Base-by-base conservation (phyloP, 2,113 vertebrate species). In the Siniperca knerii region DNA sequence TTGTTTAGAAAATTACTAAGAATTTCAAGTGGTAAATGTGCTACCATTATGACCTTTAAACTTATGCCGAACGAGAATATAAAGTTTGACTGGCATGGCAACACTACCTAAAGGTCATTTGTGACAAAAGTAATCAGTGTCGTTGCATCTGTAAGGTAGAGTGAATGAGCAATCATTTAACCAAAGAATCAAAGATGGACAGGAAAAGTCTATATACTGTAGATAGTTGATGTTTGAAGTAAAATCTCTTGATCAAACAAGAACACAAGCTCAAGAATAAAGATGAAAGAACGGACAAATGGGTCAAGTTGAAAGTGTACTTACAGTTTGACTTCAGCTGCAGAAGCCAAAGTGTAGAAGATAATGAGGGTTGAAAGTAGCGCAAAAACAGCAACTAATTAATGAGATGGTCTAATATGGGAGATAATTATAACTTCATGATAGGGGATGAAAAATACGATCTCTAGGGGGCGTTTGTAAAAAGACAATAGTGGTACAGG, bases 401-500 rank as follows among this genome's bases (percentile, higher is more conserved):
- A 75, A 75, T 62, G 40, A 46, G 40, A 61, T 33, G n/a, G 40
- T 60, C 71, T 58, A 44, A 60, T 46, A 7, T 25, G n/a, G 55
- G 42, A 75, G 10, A 44, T 60, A 33, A 74, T 60, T 74, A 46
- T n/a, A 29, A 23, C n/a, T 48, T 46, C 18, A 21, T 61, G 9
- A 33, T 8, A 3, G 25, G 13, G n/a, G 25, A 60, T 29, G 1
- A 46, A 21, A 74, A 33, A 46, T 33, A 23, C 1, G 1, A 13
- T 46, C 57, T 75, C 57, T 23, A 9, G 33, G 16, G 37, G 4
- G 0, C 0, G 2, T 60, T 74, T 58, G 4, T 58, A 11, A 46
- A 61, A 21, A 3, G 15, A 3, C 2, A 8, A 73, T 10, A 73
- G 52, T 18, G 8, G 35, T 15, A 9, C 20, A 55, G 6, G 12